phyloP scores from a whole-genome alignment of 1,140 invertebrate genomes.

The Acromyrmex charruanus region DNA sequence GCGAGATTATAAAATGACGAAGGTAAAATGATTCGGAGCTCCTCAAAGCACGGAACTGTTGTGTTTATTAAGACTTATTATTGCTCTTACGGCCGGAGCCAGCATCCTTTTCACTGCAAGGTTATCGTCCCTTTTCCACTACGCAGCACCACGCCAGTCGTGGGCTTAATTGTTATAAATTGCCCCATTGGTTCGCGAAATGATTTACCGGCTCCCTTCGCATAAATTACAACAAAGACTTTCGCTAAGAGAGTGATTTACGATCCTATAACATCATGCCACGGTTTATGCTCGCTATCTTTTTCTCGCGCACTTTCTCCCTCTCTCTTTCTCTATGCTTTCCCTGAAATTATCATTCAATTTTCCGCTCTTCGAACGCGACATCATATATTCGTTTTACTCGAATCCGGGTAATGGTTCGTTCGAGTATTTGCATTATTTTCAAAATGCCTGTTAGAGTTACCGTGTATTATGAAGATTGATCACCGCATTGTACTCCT shows the following conservation, averaged over 20 bases:
- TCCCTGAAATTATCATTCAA: slow-evolving; percentile 68
- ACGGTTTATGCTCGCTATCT: slow-evolving; percentile 47
- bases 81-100: slow-evolving; percentile 66
- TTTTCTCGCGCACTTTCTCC: not conserved
- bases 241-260: slow-evolving; percentile 85
- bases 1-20: not conserved
- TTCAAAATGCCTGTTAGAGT: slow-evolving; percentile 23
- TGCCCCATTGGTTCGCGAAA: slow-evolving; percentile 83
- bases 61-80: slow-evolving; percentile 74
- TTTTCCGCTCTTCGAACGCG: slow-evolving; percentile 26
- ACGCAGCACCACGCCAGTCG: slow-evolving; percentile 29
- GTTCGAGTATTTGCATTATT: slow-evolving; percentile 49
- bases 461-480: slow-evolving; percentile 47
- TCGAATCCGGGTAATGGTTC: slow-evolving; percentile 6
- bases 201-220: slow-evolving; percentile 83
- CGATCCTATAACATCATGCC: slow-evolving; percentile 67
- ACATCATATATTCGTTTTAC: slow-evolving; percentile 40
- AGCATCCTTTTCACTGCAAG: slow-evolving; percentile 47
- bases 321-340: not conserved
- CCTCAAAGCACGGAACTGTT: slow-evolving; percentile 54
- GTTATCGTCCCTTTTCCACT: slow-evolving; percentile 57
- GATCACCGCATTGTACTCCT: slow-evolving; percentile 50
- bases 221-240: slow-evolving; percentile 86
- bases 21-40: slow-evolving; percentile 30
- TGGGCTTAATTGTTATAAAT: slow-evolving; percentile 86